Conservation (phyloP, 2,888 invertebrate species). For the Tyria jacobaeae region DNA sequence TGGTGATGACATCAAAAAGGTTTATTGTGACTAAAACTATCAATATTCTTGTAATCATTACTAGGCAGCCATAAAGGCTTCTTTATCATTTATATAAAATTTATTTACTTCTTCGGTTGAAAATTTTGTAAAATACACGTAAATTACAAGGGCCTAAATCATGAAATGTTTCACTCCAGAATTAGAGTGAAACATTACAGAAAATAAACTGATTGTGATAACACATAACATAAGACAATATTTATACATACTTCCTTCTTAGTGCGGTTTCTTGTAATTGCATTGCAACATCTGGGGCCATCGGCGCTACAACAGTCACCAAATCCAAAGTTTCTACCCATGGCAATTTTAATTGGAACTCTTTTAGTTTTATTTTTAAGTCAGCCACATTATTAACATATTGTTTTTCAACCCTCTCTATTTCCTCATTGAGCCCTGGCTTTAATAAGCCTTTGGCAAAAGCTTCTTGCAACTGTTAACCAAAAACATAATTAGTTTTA, state of each 20-base stretch:
- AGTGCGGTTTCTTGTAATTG: constrained; percentile 92
- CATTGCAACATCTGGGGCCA: constrained; percentile 94
- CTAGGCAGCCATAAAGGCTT: too few species aligned
- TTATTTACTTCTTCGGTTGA: neutral
- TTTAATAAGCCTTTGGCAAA: constrained; percentile 94
- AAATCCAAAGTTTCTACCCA: constrained; percentile 96
- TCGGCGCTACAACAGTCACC: constrained; percentile 90
- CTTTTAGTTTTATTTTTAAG: constrained; percentile 90
- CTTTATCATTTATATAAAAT: too few species aligned
- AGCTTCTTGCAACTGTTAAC: constrained; percentile 94
- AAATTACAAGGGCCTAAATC: too few species aligned
- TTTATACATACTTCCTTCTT: constrained; percentile 83
- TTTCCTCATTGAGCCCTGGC: constrained; percentile 92
- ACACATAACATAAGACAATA: neutral
- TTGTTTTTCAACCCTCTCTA: constrained; percentile 85
- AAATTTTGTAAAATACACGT: neutral
- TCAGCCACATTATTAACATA: constrained; percentile 91
- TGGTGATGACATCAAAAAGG: too few species aligned
- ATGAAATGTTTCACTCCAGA: too few species aligned
- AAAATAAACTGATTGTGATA: too few species aligned
- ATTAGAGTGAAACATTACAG: neutral
- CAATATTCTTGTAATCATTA: too few species aligned
- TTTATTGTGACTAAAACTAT: too few species aligned
- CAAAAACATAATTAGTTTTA: neutral
- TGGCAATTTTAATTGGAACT: constrained; percentile 90